Base-by-base conservation (phyloP, 2,113 vertebrate species). In the zebrafish (Danio rerio) region DNA sequence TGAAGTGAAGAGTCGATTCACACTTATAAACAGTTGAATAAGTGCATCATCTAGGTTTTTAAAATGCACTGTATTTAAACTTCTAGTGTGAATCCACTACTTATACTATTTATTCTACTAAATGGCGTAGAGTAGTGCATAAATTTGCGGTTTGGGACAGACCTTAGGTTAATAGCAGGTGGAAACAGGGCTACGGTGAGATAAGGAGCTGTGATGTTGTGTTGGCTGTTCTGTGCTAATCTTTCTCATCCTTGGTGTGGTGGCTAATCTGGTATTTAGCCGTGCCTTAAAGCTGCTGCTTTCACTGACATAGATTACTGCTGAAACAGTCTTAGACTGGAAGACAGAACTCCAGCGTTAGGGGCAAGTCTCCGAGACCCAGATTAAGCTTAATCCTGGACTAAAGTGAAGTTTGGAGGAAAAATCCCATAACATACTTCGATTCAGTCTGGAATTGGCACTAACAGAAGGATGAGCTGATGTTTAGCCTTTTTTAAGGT, bases 251-350 rank as follows among this genome's bases (percentile, higher is more conserved):
- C 7, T 4, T 47, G 20, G 13, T 78, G n/a, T 84, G 76, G 78
- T 12, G 0, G 61, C 84, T 89, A 70, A 88, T 88, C 82, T 85
- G 62, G 15, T 70, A 59, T 78, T 16, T 78, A 80, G 83, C 3
- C 0, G 31, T 87, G 80, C n/a, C 52, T 52, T 83, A 86, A 86
- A 4, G 68, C 52, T 45, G 4, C 1, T 79, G 87, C 84, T 87
- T 62, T 49, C 71, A 81, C 66, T 65, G 62, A 85, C 65, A 78
- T 61, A 72, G 85, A 87, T 90, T 78, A 75, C 43, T 69, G 43
- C 13, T 61, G 43, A 81, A 68, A 21, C 49, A 45, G 80, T 16
- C 31, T 74, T 15, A 16, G 80, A 42, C n/a, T 52, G 11, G 31
- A n/a, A 55, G 50, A 65, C 13, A 21, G 31, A 9, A n/a, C 8